Percentiles rank a stretch among this genome's conserved stretches.
Evolutionary conservation across 2,888 invertebrate species (phyloP).

Genomic region (Copidosoma aretas): DNA sequence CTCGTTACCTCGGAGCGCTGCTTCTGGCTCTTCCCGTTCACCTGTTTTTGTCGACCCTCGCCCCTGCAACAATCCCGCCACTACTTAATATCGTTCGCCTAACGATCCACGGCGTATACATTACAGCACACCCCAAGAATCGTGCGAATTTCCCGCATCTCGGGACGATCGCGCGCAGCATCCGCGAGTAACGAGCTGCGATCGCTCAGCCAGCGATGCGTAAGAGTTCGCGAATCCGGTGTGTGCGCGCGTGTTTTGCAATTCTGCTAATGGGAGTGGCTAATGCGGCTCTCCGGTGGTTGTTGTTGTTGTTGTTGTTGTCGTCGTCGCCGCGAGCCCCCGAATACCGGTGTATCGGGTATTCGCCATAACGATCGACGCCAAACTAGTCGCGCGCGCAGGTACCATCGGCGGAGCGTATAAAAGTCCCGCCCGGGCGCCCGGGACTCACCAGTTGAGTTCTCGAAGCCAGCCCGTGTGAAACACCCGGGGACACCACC

Average conservation of each 20-base stretch:
- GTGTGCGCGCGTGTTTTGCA: conserved; percentile 18
- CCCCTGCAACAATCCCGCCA: not conserved
- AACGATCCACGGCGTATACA: too few relatives aligned
- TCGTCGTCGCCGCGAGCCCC: conserved; percentile 16
- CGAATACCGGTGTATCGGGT: conserved; percentile 23
- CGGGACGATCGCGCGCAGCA: not conserved
- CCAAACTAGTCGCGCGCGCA: conserved; percentile 27
- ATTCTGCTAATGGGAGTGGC: conserved; percentile 31
- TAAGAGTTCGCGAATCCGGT: conserved; percentile 11
- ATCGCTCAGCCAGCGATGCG: not conserved
- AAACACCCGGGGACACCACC: not conserved
- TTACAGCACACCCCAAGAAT: too few relatives aligned
- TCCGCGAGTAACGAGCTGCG: not conserved
- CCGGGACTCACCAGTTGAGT: conserved; percentile 25
- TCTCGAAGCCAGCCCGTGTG: not conserved
- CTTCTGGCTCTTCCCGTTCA: conserved; percentile 2
- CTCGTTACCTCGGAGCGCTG: conserved; percentile 27
- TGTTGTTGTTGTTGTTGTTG: too few relatives aligned
- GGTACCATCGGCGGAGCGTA: conserved; percentile 13
- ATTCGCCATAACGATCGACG: conserved; percentile 18
- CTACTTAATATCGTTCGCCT: too few relatives aligned
- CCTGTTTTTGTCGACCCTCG: conserved; percentile 1
- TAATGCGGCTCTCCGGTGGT: too few relatives aligned
- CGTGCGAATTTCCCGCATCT: too few relatives aligned
- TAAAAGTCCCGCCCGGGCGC: conserved; percentile 20